phyloP scores from a whole-genome alignment of 2,797 vertebrate species.

The Crocidura indochinensis region DNA sequence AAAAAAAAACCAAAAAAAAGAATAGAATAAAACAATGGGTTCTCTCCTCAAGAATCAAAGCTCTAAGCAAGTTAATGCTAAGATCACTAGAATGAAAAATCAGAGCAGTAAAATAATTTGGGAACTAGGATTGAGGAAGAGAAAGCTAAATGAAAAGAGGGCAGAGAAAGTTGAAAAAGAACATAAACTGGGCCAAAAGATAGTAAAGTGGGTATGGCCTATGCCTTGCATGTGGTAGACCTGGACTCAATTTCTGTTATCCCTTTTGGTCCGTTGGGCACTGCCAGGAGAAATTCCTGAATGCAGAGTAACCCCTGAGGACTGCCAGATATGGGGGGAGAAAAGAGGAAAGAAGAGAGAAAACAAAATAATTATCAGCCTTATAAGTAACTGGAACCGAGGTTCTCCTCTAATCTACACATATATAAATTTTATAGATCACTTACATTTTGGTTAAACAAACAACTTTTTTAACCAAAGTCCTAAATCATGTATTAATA shows the following conservation, averaged over 20 bases:
- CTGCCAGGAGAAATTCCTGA: too few species aligned
- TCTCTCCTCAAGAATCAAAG: neutral
- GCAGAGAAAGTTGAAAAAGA: neutral
- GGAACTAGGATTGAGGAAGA: neutral
- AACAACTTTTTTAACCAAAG: neutral
- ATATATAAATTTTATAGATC: neutral
- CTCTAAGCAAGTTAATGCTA: neutral
- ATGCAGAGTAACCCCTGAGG: too few species aligned
- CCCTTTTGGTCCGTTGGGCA: too few species aligned
- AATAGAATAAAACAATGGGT: neutral
- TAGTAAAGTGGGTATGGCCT: too few species aligned
- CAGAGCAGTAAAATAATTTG: neutral
- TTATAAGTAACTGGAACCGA: neutral
- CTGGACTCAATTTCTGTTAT: too few species aligned
- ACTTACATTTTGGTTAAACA: neutral
- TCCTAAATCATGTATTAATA: too few species aligned
- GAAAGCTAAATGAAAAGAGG: neutral
- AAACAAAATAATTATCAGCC: neutral
- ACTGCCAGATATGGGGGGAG: neutral
- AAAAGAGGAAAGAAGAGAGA: neutral
- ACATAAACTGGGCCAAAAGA: too few species aligned
- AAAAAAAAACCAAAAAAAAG: too few species aligned
- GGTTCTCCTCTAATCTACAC: neutral
- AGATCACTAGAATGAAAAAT: neutral
- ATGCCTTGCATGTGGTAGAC: too few species aligned